Base-by-base conservation (phyloP, 2,888 invertebrate genomes). In the Cremastinae sp. region DNA sequence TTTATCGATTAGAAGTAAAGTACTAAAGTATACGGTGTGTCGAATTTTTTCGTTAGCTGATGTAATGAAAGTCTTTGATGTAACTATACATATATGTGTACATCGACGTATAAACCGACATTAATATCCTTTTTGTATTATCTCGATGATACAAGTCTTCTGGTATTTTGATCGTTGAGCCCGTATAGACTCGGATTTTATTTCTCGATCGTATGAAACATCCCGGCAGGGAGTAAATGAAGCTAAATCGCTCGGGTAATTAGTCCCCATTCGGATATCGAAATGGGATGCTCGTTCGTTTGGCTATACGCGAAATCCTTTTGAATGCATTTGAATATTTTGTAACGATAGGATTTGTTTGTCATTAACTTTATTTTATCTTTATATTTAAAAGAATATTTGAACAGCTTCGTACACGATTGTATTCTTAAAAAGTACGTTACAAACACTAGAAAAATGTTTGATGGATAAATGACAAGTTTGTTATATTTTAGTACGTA, bases 221-320 rank as follows among this genome's bases (percentile, higher is more conserved):
- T 16, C 37, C 14, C 8, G 22, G 0, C 28, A 18, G 43, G 58
- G 41, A 10, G 18, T 41, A 61, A 65, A 75, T 55, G 64, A 61
- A 12, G 59, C 39, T 64, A 12, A 55, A 55, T 16, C 59, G 37
- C 28, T 41, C 39, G 55, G 58, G 16, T 47, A 70, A 70, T 75
- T 75, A 75, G 47, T 65, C 20, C 41, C 53, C 35, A 39, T 74
- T 65, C 59, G 74, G 59, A 39, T 16, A 51, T 12, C 22, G 1
- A 28, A 51, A 35, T 45, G 59, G 16, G 3, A 18, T 16, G 45
- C 56, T 8, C 55, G 20, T 41, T 41, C 65, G 53, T 66, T 73
- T 39, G 45, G 20, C 49, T 18, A 69, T 51, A 51, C 49, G 51
- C 22, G 2, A 28, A 28, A 28, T 28, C 28, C 28, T 5, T 28